Base-by-base conservation (phyloP, 2,797 vertebrate genomes). In the Linurgus olivaceus region DNA sequence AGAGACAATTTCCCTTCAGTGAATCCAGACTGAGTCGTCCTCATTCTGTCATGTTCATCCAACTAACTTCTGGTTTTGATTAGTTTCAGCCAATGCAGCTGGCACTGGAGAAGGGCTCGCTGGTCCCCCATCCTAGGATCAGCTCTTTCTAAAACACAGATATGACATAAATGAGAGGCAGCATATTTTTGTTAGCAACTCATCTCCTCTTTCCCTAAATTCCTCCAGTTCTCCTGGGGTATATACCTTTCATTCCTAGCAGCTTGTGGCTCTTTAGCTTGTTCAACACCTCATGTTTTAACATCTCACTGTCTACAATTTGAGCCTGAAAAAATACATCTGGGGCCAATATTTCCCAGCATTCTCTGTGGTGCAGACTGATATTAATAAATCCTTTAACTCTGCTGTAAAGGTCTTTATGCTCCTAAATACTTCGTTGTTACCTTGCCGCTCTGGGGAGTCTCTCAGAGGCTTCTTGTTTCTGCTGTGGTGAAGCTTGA, bases 31-130 rank as follows among this genome's bases (percentile, higher is more conserved):
- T 2, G 6, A 92, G 54, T 78, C 6, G 72, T 91, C 79, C 94
- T 58, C 89, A 93, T 96, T 97, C 95, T 96, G 92, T 95, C 94
- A 95, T 81, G 66, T 76, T 94, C 51, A 92, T 93, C 92, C 93
- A 91, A n/a, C 65, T 73, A 38, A 92, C 73, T 95, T 95, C 94
- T 96, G 94, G 79, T 81, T 96, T 94, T 94, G 82, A 96, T 96
- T 96, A 93, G 87, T 78, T 70, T 93, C 76, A 91, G 38, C 91
- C 82, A 88, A 73, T 48, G 85, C 54, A 90, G 94, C 87, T 94
- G 82, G 87, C 55, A 73, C 48, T 67, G 42, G 76, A 90, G 85
- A 90, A 95, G 40, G 72, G 24, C 62, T 95, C 0, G 0, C 65
- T 88, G n/a, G 91, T 83, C 51, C 45, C 26, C 33, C 58, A 63